phyloP scores from a whole-genome alignment of 2,113 vertebrate genomes.

The Sisor rabdophorus region DNA sequence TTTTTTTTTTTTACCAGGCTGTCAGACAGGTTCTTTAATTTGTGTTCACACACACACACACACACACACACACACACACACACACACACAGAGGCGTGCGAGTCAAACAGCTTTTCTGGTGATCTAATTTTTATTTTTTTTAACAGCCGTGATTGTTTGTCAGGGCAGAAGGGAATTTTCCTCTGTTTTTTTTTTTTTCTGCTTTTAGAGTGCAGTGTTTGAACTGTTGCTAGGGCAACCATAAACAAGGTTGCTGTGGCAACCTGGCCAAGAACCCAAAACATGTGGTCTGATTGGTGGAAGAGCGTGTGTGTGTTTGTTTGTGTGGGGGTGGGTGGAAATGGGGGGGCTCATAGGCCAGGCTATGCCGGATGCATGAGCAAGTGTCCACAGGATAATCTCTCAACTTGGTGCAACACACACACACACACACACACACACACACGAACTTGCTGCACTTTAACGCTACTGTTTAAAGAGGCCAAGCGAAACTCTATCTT shows the following conservation, averaged over 20 bases:
- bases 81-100: background rate
- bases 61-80: conserved; percentile 18
- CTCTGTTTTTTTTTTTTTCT: conserved; percentile 54
- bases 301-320: conserved; percentile 2
- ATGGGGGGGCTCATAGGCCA: conserved; percentile 51
- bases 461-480: background rate
- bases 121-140: too few relatives aligned
- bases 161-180: conserved; percentile 64
- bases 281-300: conserved; percentile 72
- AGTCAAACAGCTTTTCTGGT: too few relatives aligned
- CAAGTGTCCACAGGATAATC: conserved; percentile 61
- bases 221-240: conserved; percentile 73
- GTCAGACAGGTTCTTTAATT: too few relatives aligned
- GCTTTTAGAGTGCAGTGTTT: conserved; percentile 75
- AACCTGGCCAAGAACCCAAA: conserved; percentile 70
- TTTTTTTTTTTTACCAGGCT: too few relatives aligned
- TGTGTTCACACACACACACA: conserved; percentile 51
- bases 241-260: conserved; percentile 76
- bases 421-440: conserved; percentile 23
- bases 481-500: background rate
- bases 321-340: conserved; percentile 23
- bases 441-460: background rate
- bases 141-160: conserved; percentile 45
- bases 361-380: conserved; percentile 69
- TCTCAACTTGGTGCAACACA: conserved; percentile 54